A percentile compares a stretch with the other conserved stretches of the same genome.
These are phyloP conservation scores for Ptychobarbus kaznakovi DNA, from an alignment of 2,797 vertebrate species.

Conservation along the genomic window DNA sequence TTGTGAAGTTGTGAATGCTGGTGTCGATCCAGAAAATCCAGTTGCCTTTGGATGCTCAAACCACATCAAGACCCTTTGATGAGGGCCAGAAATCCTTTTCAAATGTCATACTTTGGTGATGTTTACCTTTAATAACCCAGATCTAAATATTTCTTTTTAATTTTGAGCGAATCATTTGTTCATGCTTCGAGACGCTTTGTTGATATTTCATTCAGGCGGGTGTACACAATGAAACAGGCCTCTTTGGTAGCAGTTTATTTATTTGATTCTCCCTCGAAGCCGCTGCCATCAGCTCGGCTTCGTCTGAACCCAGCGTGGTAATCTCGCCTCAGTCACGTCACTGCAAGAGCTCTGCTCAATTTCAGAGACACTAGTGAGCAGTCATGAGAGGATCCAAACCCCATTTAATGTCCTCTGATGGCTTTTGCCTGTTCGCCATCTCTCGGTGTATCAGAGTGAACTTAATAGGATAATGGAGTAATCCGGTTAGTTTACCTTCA, in stretches of 20 bases:
- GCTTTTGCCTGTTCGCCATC: constrained; percentile 73
- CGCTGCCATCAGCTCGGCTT: constrained; percentile 58
- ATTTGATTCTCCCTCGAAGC: constrained; percentile 63
- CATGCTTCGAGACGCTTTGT: constrained; percentile 64
- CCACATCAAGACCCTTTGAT: constrained; percentile 47
- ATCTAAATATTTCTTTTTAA: constrained; percentile 71
- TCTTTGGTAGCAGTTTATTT: constrained; percentile 71
- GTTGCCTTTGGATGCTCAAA: constrained; percentile 53
- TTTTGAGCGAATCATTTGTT: constrained; percentile 66
- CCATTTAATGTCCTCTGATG: constrained; percentile 76
- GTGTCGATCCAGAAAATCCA: constrained; percentile 58
- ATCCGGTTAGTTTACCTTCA: constrained; percentile 73
- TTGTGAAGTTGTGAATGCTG: constrained; percentile 54
- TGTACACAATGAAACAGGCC: constrained; percentile 65
- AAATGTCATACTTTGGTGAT: constrained; percentile 65
- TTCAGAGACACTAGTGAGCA: constrained; percentile 62
- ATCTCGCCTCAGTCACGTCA: constrained; percentile 42
- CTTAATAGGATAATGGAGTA: constrained; percentile 77
- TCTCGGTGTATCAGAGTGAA: constrained; percentile 70
- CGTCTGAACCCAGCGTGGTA: constrained; percentile 59
- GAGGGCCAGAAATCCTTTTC: constrained; percentile 45
- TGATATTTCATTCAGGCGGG: constrained; percentile 65
- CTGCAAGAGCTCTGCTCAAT: constrained; percentile 50
- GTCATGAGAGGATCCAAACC: constrained; percentile 62
- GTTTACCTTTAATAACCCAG: constrained; percentile 63